A percentile compares a stretch with the other conserved stretches of the same genome.
Evolutionary conservation across 2,113 vertebrate species (phyloP).

Genomic region (Tringa solitaria): DNA sequence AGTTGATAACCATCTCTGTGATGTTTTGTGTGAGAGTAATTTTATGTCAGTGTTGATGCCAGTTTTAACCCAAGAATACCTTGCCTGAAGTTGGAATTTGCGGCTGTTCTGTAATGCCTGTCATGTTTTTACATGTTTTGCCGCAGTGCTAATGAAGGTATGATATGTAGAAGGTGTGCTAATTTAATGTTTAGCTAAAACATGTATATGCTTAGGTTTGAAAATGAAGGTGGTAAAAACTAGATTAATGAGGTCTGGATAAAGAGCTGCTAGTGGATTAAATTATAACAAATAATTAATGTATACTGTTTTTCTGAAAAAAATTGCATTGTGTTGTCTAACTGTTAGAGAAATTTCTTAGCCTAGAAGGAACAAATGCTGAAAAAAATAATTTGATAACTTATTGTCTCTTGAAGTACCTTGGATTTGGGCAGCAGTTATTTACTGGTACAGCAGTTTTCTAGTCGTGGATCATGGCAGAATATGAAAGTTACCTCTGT

Average conservation of each 20-base stretch:
- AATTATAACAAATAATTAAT: not conserved
- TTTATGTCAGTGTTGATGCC: conserved; percentile 29
- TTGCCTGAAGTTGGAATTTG: conserved; percentile 57
- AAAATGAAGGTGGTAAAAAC: conserved; percentile 34
- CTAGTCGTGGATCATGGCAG: not conserved
- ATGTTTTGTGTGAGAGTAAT: conserved; percentile 19
- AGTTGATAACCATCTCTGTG: conserved; percentile 42
- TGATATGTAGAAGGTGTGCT: conserved; percentile 37
- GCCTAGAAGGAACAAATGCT: conserved; percentile 17
- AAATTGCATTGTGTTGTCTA: not conserved
- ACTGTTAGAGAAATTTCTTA: conserved; percentile 34
- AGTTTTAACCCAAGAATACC: conserved; percentile 59
- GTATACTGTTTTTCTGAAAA: not conserved
- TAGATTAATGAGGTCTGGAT: conserved; percentile 24
- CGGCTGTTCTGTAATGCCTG: conserved; percentile 42
- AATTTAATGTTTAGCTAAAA: conserved; percentile 54
- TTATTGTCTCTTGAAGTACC: conserved; percentile 12
- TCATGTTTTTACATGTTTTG: conserved; percentile 71
- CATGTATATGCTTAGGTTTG: conserved; percentile 19
- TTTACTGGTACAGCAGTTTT: not conserved
- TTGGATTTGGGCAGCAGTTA: not conserved
- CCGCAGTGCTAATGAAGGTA: conserved; percentile 40
- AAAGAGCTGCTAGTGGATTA: conserved; percentile 27
- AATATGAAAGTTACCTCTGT: not conserved
- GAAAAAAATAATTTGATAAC: not conserved